Percentiles rank a stretch among this genome's conserved stretches.
These are phyloP conservation scores for Camponotus fellah DNA, from an alignment of 2,888 invertebrate species.

Conservation along the genomic window DNA sequence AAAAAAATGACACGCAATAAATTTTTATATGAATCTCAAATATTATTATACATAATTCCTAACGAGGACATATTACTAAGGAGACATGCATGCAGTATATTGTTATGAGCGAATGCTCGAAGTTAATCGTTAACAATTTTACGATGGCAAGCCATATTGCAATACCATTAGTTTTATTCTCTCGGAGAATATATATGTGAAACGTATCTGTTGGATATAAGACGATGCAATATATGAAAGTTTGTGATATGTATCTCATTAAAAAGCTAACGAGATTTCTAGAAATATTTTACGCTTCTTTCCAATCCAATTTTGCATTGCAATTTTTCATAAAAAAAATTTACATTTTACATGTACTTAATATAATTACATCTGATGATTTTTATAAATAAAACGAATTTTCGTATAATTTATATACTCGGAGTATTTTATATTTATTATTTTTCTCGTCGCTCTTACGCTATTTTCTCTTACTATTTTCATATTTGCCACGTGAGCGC, in stretches of 20 bases:
- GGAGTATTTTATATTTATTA: neutral
- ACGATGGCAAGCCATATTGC: slow-evolving; percentile 11
- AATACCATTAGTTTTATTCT: neutral
- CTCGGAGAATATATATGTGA: neutral
- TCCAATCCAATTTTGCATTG: neutral
- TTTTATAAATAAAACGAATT: neutral
- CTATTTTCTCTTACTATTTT: neutral
- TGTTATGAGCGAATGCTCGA: neutral
- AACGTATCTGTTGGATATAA: neutral
- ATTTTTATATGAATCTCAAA: neutral
- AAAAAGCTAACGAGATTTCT: neutral
- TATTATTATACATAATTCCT: neutral
- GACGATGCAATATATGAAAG: neutral
- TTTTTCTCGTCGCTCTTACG: neutral
- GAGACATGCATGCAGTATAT: neutral
- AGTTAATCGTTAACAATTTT: slow-evolving; percentile 36
- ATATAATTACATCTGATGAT: neutral
- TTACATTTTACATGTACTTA: neutral
- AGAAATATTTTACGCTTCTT: neutral
- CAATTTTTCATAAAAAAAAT: neutral
- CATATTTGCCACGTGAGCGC: neutral
- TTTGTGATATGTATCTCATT: neutral
- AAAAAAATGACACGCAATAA: neutral
- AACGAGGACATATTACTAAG: neutral
- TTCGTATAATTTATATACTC: neutral